Conservation (phyloP, 1,140 invertebrate species). For the Gryon sp. region DNA sequence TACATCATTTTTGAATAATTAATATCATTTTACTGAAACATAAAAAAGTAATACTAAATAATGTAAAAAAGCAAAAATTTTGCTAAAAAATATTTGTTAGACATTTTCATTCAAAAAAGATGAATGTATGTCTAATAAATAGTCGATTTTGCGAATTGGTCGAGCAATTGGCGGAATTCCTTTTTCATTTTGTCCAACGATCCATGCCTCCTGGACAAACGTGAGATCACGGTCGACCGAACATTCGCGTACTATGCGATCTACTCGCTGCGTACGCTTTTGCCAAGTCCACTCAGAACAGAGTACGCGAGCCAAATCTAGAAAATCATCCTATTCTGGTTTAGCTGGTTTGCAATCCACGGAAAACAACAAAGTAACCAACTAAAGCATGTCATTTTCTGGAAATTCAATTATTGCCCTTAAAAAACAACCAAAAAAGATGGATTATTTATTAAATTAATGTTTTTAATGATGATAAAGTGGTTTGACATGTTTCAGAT, state of each 20-base stretch:
- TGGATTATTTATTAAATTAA: no score
- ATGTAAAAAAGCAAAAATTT: no score
- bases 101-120: no score
- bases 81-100: no score
- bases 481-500: no score
- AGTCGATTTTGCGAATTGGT: slow-evolving; percentile 35
- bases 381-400: neutral
- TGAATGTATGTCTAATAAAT: slow-evolving; percentile 1
- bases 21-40: no score
- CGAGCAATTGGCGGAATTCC: slow-evolving; percentile 37
- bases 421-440: no score
- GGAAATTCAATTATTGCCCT: no score
- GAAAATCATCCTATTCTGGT: slow-evolving; percentile 23
- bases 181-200: slow-evolving; percentile 53
- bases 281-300: slow-evolving; percentile 21
- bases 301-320: slow-evolving; percentile 11
- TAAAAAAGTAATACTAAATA: no score
- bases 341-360: neutral
- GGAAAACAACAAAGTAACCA: neutral
- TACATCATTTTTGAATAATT: no score
- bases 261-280: slow-evolving; percentile 43
- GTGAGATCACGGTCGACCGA: slow-evolving; percentile 40
- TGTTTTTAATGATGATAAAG: no score
- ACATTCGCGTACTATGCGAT: slow-evolving; percentile 34
- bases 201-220: slow-evolving; percentile 54